phyloP scores from a whole-genome alignment of 2,113 vertebrate species.

The Typhlomys cinereus region DNA sequence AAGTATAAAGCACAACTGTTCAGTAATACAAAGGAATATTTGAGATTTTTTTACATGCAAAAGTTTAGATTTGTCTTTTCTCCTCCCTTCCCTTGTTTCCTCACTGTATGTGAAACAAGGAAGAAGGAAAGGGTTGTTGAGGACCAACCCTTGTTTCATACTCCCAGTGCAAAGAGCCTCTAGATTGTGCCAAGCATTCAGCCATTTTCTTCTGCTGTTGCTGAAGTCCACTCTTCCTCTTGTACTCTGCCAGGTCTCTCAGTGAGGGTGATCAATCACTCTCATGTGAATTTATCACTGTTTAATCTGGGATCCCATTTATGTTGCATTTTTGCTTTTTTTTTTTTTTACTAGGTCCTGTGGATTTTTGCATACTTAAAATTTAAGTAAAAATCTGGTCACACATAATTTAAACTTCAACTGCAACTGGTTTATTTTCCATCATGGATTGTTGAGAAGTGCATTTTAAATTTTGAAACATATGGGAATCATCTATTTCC shows the following conservation, averaged over 20 bases:
- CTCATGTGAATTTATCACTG: not conserved
- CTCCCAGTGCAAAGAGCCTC: accelerated
- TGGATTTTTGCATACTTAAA: not conserved
- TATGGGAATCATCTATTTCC: not conserved
- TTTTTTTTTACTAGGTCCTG: not conserved
- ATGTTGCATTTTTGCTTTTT: not conserved
- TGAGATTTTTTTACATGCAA: not conserved
- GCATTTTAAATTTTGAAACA: not conserved
- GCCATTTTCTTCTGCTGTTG: too few relatives aligned
- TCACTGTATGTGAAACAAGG: not conserved
- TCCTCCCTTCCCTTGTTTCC: not conserved
- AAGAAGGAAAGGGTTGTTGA: too few relatives aligned
- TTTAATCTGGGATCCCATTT: not conserved
- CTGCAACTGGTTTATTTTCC: not conserved
- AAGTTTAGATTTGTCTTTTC: not conserved
- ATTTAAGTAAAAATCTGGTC: not conserved
- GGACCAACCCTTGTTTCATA: too few relatives aligned
- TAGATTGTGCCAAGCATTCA: not conserved
- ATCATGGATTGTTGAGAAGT: not conserved
- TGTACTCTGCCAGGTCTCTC: not conserved
- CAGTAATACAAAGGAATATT: not conserved
- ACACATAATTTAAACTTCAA: not conserved
- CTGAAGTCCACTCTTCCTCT: not conserved
- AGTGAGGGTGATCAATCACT: not conserved
- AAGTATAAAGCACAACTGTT: not conserved